phyloP scores from a whole-genome alignment of 1,140 invertebrate species.

The Sinella curviseta region DNA sequence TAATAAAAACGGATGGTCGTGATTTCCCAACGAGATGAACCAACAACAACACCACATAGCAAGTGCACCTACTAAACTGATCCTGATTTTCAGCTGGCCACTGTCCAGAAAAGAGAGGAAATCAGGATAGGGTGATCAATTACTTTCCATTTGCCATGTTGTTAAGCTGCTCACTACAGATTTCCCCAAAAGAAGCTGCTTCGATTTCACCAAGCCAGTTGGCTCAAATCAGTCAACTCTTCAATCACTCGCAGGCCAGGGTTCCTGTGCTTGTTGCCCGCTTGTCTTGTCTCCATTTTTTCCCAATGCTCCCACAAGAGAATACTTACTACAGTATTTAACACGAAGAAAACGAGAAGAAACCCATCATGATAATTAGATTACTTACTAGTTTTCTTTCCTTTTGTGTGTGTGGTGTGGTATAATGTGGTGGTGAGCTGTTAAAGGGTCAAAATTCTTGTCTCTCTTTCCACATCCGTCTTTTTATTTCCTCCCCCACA shows the following conservation, averaged over 20 bases:
- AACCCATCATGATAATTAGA: not conserved
- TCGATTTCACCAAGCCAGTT: not conserved
- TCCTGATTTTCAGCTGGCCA: not conserved
- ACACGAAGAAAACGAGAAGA: not conserved
- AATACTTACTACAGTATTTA: not conserved
- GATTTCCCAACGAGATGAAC: not conserved
- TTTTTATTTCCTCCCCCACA: slow-evolving; percentile 1
- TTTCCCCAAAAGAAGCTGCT: not conserved
- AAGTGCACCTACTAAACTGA: too few species aligned
- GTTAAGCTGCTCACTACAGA: not conserved
- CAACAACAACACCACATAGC: not conserved
- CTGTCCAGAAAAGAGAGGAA: not conserved
- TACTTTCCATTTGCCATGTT: not conserved
- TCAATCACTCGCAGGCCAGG: not conserved
- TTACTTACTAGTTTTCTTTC: not conserved
- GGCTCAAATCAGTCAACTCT: slow-evolving; percentile 2
- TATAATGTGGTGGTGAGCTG: slow-evolving; percentile 5
- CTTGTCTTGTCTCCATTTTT: not conserved
- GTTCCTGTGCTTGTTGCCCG: not conserved
- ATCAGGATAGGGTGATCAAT: not conserved
- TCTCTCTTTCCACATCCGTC: not conserved
- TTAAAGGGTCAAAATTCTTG: slow-evolving; percentile 13
- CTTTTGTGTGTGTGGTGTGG: not conserved
- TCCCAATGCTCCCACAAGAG: not conserved
- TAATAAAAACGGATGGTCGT: not conserved